phyloP scores from a whole-genome alignment of 2,797 vertebrate species.

The Tadarida brasiliensis region DNA sequence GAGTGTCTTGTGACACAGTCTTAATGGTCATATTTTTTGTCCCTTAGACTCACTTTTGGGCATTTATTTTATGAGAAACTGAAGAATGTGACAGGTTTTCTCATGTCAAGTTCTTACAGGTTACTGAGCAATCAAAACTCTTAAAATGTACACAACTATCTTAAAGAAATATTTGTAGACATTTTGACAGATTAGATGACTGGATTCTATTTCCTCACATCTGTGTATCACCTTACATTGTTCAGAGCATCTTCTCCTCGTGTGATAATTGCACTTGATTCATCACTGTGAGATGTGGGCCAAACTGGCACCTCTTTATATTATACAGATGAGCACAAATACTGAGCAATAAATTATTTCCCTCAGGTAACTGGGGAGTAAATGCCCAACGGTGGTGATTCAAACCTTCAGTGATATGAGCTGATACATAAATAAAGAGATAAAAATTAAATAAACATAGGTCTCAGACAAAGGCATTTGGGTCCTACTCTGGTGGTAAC shows the following conservation, averaged over 20 bases:
- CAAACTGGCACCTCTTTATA: background rate
- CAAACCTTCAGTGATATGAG: background rate
- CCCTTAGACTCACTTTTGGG: background rate
- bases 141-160: background rate
- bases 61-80: conserved; percentile 25
- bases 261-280: background rate
- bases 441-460: background rate
- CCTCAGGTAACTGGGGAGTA: background rate
- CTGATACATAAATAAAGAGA: background rate
- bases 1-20: background rate
- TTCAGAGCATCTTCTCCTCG: background rate
- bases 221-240: background rate
- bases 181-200: background rate
- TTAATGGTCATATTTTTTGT: no score
- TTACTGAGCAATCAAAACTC: background rate
- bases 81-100: background rate
- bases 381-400: background rate
- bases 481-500: background rate
- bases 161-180: background rate
- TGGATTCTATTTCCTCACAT: background rate
- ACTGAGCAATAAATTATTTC: background rate
- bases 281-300: background rate
- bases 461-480: background rate
- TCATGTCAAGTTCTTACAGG: background rate
- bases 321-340: background rate